Evolutionary conservation across 2,113 vertebrate genomes (phyloP).

Genomic region (Ancistrus triradiatus): DNA sequence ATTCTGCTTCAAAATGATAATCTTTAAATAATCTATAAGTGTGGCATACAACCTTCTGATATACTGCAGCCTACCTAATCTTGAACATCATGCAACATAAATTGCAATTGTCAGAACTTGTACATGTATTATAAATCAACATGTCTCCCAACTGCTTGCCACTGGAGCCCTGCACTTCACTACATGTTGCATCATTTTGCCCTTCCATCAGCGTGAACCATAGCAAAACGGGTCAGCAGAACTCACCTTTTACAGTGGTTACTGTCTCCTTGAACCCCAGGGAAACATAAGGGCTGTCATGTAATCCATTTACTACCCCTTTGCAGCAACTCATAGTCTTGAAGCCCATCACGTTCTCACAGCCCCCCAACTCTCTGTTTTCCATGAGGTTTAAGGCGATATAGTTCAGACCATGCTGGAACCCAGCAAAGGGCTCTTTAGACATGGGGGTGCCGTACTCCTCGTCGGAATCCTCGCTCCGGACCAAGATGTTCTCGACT

Average conservation of each 20-base stretch:
- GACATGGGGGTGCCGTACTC: conserved; percentile 81
- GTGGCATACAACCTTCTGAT: too few relatives aligned
- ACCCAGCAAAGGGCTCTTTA: conserved; percentile 85
- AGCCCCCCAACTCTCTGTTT: conserved; percentile 63
- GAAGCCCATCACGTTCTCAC: conserved; percentile 64
- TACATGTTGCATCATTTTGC: not conserved
- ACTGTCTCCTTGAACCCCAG: conserved; percentile 89
- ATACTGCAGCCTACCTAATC: too few relatives aligned
- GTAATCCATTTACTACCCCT: conserved; percentile 71
- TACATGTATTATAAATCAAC: too few relatives aligned
- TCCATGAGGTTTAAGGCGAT: conserved; percentile 90
- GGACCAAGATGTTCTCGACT: conserved; percentile 89
- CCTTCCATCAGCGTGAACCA: not conserved
- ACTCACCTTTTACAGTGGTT: conserved; percentile 90
- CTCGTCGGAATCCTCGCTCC: conserved; percentile 74
- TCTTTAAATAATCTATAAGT: too few relatives aligned
- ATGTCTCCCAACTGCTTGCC: too few relatives aligned
- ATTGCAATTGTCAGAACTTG: too few relatives aligned
- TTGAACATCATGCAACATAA: too few relatives aligned
- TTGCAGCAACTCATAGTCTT: conserved; percentile 75
- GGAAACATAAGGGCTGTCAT: conserved; percentile 77
- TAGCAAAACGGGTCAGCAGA: not conserved
- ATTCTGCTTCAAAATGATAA: too few relatives aligned
- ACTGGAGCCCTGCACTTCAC: too few relatives aligned
- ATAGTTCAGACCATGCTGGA: conserved; percentile 95